Evolutionary conservation across 2,113 vertebrate species (phyloP).

Genomic region (Misgurnus mizolepis): DNA sequence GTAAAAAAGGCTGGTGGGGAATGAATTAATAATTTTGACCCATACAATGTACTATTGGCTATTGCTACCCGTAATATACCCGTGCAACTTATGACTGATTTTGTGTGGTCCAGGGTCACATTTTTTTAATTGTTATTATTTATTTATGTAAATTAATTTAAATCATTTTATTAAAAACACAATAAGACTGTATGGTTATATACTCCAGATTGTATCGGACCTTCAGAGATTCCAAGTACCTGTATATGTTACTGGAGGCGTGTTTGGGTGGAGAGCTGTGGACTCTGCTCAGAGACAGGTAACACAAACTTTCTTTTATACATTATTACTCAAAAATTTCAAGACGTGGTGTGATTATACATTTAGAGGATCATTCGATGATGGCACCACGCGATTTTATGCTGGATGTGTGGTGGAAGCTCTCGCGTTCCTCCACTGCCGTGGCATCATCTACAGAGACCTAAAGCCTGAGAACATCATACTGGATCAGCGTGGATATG

Average conservation of each 20-base stretch:
- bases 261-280: constrained; percentile 76
- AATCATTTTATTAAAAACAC: too few relatives aligned
- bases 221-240: constrained; percentile 72
- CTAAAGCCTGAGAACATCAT: constrained; percentile 78
- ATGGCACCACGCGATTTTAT: constrained; percentile 71
- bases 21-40: too few relatives aligned
- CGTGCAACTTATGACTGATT: too few relatives aligned
- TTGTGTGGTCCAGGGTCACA: too few relatives aligned
- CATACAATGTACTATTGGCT: too few relatives aligned
- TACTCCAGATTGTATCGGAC: constrained; percentile 70
- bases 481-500: constrained; percentile 71
- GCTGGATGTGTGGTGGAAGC: constrained; percentile 72
- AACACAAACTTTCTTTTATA: not conserved
- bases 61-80: too few relatives aligned
- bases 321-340: not conserved
- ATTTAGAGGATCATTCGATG: constrained; percentile 70
- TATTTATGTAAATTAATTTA: too few relatives aligned
- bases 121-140: too few relatives aligned
- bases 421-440: constrained; percentile 67
- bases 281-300: constrained; percentile 74
- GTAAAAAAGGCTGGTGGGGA: too few relatives aligned
- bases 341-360: not conserved
- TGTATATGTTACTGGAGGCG: constrained; percentile 76
- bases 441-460: constrained; percentile 75
- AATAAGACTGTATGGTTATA: not conserved